Conservation (phyloP, 2,797 vertebrate genomes). For the Circus cinereus region DNA sequence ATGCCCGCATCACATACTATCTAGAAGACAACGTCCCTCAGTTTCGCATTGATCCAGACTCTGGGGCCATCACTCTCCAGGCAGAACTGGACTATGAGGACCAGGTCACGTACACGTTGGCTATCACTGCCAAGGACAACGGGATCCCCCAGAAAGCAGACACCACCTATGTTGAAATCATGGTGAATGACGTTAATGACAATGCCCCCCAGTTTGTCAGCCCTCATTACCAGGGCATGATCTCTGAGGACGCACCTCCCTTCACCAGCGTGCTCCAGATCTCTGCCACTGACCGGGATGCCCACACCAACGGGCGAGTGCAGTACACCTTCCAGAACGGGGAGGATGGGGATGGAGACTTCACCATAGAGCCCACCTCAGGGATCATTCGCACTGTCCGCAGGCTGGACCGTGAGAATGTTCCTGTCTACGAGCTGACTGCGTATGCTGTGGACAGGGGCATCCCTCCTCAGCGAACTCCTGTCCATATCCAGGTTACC, state of each 20-base stretch:
- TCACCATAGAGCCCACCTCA: slow-evolving; percentile 96
- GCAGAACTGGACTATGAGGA: slow-evolving; percentile 95
- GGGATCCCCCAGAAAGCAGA: slow-evolving; percentile 98
- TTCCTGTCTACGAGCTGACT: slow-evolving; percentile 92
- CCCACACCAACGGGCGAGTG: slow-evolving; percentile 91
- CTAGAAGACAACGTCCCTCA: slow-evolving; percentile 96
- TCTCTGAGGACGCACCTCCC: slow-evolving; percentile 94
- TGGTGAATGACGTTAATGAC: slow-evolving; percentile 96
- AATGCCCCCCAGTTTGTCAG: slow-evolving; percentile 95
- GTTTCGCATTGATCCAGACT: slow-evolving; percentile 89
- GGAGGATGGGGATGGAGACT: slow-evolving; percentile 96
- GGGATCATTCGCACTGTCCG: slow-evolving; percentile 93
- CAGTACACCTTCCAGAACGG: slow-evolving; percentile 99
- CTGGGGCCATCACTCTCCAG: slow-evolving; percentile 93
- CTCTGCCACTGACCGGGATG: slow-evolving; percentile 94
- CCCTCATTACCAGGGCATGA: slow-evolving; percentile 90
- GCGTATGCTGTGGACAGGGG: slow-evolving; percentile 94
- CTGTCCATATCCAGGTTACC: slow-evolving; percentile 92
- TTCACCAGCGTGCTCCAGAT: slow-evolving; percentile 97
- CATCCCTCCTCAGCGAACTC: slow-evolving; percentile 89
- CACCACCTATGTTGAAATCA: slow-evolving; percentile 96
- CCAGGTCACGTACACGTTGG: slow-evolving; percentile 95
- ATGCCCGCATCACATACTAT: slow-evolving; percentile 92
- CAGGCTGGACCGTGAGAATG: slow-evolving; percentile 89
- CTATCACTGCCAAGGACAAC: slow-evolving; percentile 95